Base-by-base conservation (phyloP, 2,888 invertebrate genomes). In the Pachymerium ferrugineum region DNA sequence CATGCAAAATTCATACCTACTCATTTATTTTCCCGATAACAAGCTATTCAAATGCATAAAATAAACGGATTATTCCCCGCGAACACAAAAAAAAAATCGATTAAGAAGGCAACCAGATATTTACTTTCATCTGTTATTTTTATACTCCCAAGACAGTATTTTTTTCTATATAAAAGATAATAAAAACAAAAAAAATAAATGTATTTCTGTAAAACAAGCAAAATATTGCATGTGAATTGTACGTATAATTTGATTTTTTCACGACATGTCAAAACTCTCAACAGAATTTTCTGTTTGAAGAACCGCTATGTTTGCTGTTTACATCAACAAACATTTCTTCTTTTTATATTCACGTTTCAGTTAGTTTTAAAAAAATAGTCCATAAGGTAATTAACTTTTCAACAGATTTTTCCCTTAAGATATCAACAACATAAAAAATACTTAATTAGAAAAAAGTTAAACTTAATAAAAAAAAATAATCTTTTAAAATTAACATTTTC, bases 11-110 rank as follows among this genome's bases (percentile, higher is more conserved):
- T 62, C 62, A 62, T 62, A 62, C 28, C 62, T 28, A 28, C 62
- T 62, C 62, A 62, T 62, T 62, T 62, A 62, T 62, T 62, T 62
- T 62, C 28, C 62, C 62, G 25, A 62, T 62, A 62, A 62, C 62
- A 62, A 62, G 62, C 62, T 25, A 62, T 62, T 62, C 25, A 62
- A 62, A 62, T 62, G 62, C 62, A 62, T 62, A 62, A 62, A 62
- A 62, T 62, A 22, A 62, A 25, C 28, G 62, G 62, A 62, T 62
- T 62, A 62, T 28, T 62, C 28, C 4, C 12, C 14, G 62, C 28
- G 28, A 14, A 28, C 28, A 8, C 14, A 38, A 0, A 12, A 28
- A 62, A 62, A 54, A 62, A 62, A 62, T 62, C 62, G 62, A 62
- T 62, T 62, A 62, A 25, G 28, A 28, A 62, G 28, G 62, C 62